These are phyloP conservation scores for Eulemur macaco DNA, from an alignment of 2,113 vertebrate genomes.

Conservation along the genomic window DNA sequence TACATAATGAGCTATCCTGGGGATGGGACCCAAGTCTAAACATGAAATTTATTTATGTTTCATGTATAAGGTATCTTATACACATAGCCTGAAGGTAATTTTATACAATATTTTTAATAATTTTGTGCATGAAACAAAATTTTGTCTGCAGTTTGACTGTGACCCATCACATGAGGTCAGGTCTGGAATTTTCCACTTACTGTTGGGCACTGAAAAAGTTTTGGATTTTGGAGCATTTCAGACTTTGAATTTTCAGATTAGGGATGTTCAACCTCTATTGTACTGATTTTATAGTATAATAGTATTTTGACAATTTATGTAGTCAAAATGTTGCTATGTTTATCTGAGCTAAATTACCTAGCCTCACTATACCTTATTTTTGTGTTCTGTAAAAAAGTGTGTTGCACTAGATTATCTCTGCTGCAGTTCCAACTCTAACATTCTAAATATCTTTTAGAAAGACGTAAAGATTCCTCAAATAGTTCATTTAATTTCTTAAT, in stretches of 20 bases:
- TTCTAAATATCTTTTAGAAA: constrained; percentile 24
- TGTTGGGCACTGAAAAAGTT: not conserved
- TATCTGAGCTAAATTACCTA: constrained; percentile 13
- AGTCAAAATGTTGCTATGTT: constrained; percentile 16
- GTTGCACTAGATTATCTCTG: not conserved
- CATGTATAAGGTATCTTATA: not conserved
- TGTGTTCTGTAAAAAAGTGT: not conserved
- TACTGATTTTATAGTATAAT: not conserved
- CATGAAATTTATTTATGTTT: not conserved
- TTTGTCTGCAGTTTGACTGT: not conserved
- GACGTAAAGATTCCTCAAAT: not conserved
- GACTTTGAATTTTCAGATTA: not conserved
- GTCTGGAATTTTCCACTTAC: not conserved
- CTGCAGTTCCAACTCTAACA: not conserved
- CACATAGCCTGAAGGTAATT: not conserved
- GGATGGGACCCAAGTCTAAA: not conserved
- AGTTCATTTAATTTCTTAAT: constrained; percentile 1
- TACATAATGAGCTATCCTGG: not conserved
- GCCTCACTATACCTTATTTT: not conserved
- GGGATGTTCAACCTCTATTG: not conserved
- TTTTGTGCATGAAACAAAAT: not conserved
- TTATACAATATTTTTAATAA: not conserved
- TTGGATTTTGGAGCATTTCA: not conserved
- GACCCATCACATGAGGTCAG: not conserved
- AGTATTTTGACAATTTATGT: constrained; percentile 11